A percentile compares a stretch with the other conserved stretches of the same genome.
phyloP scores from a whole-genome alignment of 2,888 invertebrate genomes.

The Corbicula japonica region DNA sequence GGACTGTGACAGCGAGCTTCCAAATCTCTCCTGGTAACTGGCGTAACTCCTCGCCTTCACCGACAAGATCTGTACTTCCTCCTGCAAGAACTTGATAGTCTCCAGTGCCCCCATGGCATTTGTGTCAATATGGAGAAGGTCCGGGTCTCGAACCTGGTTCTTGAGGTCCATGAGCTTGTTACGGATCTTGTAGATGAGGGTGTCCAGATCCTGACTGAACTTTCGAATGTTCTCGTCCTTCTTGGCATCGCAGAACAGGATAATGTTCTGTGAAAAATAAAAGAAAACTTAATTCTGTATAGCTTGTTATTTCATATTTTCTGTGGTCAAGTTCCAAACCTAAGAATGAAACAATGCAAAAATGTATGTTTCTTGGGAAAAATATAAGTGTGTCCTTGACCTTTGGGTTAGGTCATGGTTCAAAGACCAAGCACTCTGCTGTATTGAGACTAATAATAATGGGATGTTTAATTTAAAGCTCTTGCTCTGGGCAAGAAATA shows the following conservation, averaged over 20 bases:
- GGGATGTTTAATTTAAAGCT: background rate
- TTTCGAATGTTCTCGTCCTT: conserved; percentile 86
- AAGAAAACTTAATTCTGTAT: too few relatives aligned
- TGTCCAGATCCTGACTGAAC: conserved; percentile 85
- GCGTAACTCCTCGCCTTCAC: conserved; percentile 85
- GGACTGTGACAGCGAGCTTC: conserved; percentile 82
- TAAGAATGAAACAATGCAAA: too few relatives aligned
- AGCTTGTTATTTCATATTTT: too few relatives aligned
- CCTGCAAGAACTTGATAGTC: conserved; percentile 81
- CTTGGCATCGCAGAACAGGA: conserved; percentile 86
- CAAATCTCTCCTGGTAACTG: conserved; percentile 86
- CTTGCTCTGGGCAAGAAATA: too few relatives aligned
- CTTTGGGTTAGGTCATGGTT: too few relatives aligned
- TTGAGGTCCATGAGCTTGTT: conserved; percentile 83
- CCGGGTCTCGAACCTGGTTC: conserved; percentile 83
- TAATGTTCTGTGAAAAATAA: conserved; percentile 80
- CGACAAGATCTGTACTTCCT: conserved; percentile 83
- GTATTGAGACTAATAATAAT: too few relatives aligned
- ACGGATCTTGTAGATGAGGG: conserved; percentile 82
- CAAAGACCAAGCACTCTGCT: too few relatives aligned
- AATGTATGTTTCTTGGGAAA: too few relatives aligned
- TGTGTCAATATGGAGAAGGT: conserved; percentile 83
- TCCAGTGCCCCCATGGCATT: conserved; percentile 84
- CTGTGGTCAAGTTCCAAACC: too few relatives aligned
- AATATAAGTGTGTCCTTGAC: too few relatives aligned